Base-by-base conservation (phyloP, 2,888 invertebrate species). In the Seladonia tumulorum region DNA sequence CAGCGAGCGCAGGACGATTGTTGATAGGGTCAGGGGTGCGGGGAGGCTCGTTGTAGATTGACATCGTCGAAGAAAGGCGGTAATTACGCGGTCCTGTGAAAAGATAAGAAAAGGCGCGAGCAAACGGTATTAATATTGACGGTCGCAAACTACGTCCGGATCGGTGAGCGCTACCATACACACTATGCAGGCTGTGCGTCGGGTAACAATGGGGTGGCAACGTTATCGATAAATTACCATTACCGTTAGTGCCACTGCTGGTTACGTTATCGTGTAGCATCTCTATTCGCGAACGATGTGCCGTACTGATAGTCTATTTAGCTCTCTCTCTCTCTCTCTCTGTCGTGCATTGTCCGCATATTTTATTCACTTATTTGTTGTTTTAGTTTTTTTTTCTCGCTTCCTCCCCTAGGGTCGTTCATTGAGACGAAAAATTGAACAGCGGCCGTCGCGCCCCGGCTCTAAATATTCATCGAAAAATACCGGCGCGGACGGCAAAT, bases 171-270 rank as follows among this genome's bases (percentile, higher is more conserved):
- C 1, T 49, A 25, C 42, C 53, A n/a, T 47, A 29, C 22, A 49
- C 86, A 68, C 78, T 10, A 25, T 47, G 45, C 53, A 60, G 12
- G 42, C 16, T 80, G 79, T 79, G 78, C 66, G 81, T 76, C 78
- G 78, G 68, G 79, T 82, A 87, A 87, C 86, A 87, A 87, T 87
- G 86, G 86, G 86, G 86, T 86, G 79, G 82, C 82, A 82, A 80
- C 87, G 76, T 87, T 84, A 84, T 84, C 87, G 83, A 87, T 87
- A 87, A 87, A 87, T 87, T 87, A 84, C 84, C 87, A 84, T 87
- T 87, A 84, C 87, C 87, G 84, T 79, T 87, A 87, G 81, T 81
- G 82, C 79, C 81, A 79, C 83, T 84, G 76, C 66, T 79, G 84
- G 87, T 81, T 83, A 84, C 81, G 87, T 82, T 86, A 87, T 87